Base-by-base conservation (phyloP, 1,140 invertebrate species). In the Drosophila repleta region DNA sequence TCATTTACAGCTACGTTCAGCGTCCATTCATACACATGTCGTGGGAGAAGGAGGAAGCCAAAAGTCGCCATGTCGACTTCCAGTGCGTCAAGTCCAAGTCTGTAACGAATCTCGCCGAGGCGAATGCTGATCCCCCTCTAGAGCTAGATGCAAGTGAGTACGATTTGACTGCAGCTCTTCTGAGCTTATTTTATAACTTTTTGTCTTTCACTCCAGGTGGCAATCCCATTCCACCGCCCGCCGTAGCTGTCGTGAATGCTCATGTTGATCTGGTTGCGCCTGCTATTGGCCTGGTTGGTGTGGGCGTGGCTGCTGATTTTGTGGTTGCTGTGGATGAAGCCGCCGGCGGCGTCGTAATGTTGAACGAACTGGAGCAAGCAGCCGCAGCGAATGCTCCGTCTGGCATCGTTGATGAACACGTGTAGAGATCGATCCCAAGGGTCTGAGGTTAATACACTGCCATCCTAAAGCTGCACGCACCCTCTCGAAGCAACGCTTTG, bases 41-140 rank as follows among this genome's bases (percentile, higher is more conserved):
- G 0, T 99, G 99, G 99, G 99, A 99, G 91, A 99, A 99, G 81
- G 98, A 99, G 90, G 99, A 99, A 91, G 98, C 98, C 0, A 99
- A 99, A 90, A 99, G 97, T 91, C 95, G 99, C 5, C 99, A 99
- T 92, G 99, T 99, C 0, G 99, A 99, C 92, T 99, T 99, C 92
- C 96, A 98, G 92, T 98, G 97, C 90, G 97, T 98, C 10, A 98
- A 98, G 92, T 97, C 97, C 0, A 98, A 98, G 91, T 98, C 97
- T 0, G 97, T 98, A 0, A 98, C 97, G 3, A 98, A 98, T 93
- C 92, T 98, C 37, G 97, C 97, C 0, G 96, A 97, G 92, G 96
- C 97, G 4, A 96, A 97, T n/a, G 96, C 97, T 4, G 97, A 98
- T 93, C 96, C 96, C 2, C 94, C 94, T 1, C 84, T 96, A 46